Base-by-base conservation (phyloP, 2,797 vertebrate species). In the Centroberyx gerrardi region DNA sequence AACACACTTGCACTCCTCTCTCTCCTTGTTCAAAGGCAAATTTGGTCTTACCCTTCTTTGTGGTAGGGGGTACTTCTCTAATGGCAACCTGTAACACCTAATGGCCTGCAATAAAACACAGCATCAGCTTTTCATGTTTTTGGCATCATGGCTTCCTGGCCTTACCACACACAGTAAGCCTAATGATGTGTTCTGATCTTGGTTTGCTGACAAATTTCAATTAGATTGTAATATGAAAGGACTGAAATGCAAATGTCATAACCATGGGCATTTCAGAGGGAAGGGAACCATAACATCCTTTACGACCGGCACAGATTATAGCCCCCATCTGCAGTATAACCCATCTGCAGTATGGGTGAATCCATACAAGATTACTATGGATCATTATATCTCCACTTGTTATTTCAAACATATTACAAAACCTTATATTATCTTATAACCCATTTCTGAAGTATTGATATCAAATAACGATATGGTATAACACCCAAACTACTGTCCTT, bases 81-180 rank as follows among this genome's bases (percentile, higher is more conserved):
- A 85, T 74, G 65, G 67, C 76, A 87, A 90, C 88, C 87, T 92
- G 83, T 90, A 85, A 92, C 82, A 83, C 83, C 80, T 90, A 87
- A 90, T 87, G 85, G 80, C 78, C 68, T 71, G 76, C 71, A 88
- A 87, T 86, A 87, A 85, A 86, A 81, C 79, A 10, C 86, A 90
- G 85, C 82, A 53, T 56, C 83, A 61, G 62, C 69, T 60, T 77
- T 84, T 90, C 68, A 74, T 78, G 82, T 82, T 83, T 75, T 85
- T 88, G 88, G 77, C 80, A 76, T 82, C 62, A 10, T 69, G 76
- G 80, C 80, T 83, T 86, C 71, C 81, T 76, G 78, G 79, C 69
- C 72, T 86, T 65, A 71, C 67, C 59, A 79, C 80, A 79, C 78
- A 77, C 17, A 42, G 56, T 46, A 63, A 77, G 53, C 59, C 56